phyloP scores from a whole-genome alignment of 2,797 vertebrate genomes.

The Meda fulgida region DNA sequence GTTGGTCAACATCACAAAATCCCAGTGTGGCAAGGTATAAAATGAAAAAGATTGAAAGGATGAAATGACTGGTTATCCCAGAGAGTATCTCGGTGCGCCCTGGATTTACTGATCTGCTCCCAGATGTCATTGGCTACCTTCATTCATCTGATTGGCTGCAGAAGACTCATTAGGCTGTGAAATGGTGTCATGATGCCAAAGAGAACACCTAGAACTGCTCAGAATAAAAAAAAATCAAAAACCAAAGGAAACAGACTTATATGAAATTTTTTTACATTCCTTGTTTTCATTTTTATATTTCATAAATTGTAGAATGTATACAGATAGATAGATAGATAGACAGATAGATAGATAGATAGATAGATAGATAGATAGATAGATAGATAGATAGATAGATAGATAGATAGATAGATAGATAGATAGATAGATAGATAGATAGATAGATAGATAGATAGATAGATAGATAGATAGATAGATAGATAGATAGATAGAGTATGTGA shows the following conservation, averaged over 20 bases:
- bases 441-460: constrained; percentile 19
- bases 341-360: constrained; percentile 11
- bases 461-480: constrained; percentile 14
- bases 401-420: constrained; percentile 19
- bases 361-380: constrained; percentile 5
- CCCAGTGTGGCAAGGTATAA: not conserved
- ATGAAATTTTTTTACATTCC: not conserved
- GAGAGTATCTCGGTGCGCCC: not conserved
- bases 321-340: not conserved
- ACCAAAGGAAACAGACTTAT: not conserved
- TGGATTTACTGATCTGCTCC: constrained; percentile 7
- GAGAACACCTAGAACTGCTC: not conserved
- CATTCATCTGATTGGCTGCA: constrained; percentile 12
- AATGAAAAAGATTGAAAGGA: constrained; percentile 17
- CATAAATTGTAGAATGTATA: not conserved
- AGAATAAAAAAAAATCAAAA: not conserved
- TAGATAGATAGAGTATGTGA: not conserved
- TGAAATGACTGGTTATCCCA: constrained; percentile 1
- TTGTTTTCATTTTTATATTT: not conserved
- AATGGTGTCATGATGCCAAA: constrained; percentile 4
- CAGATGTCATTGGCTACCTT: constrained; percentile 18
- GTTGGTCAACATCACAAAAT: not conserved
- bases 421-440: constrained; percentile 15
- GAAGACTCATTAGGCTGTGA: constrained; percentile 21
- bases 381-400: constrained; percentile 10